phyloP scores from a whole-genome alignment of 2,888 invertebrate species.

The Celastrina argiolus region DNA sequence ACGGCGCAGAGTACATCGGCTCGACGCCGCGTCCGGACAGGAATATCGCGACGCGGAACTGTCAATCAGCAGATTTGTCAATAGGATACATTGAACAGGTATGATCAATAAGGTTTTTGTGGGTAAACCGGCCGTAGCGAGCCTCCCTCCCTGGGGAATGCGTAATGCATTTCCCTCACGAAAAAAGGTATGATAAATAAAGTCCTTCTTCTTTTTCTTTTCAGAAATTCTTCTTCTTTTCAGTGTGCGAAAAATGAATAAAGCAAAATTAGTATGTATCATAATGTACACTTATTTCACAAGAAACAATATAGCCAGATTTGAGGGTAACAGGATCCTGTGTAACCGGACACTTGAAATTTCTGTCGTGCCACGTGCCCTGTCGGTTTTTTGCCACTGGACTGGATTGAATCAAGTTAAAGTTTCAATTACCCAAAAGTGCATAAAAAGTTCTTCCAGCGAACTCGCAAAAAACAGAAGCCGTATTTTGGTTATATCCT shows the following conservation, averaged over 20 bases:
- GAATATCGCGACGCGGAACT: conserved; percentile 93
- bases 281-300: too few relatives aligned
- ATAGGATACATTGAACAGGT: too few relatives aligned
- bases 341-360: neutral
- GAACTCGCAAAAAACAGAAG: conserved; percentile 9
- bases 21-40: conserved; percentile 84
- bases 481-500: neutral
- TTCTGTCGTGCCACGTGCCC: neutral
- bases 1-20: conserved; percentile 85
- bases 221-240: too few relatives aligned
- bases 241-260: too few relatives aligned
- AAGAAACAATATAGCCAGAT: neutral
- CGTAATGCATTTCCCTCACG: too few relatives aligned
- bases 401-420: conserved; percentile 1
- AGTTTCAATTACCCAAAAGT: neutral
- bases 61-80: conserved; percentile 30
- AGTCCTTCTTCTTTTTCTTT: too few relatives aligned
- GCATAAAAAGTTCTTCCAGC: neutral
- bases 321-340: neutral
- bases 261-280: too few relatives aligned
- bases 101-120: too few relatives aligned
- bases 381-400: neutral
- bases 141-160: too few relatives aligned
- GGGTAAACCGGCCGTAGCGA: too few relatives aligned
- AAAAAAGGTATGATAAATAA: too few relatives aligned